Conservation (phyloP, 2,888 invertebrate genomes). For the Boloria selene region DNA sequence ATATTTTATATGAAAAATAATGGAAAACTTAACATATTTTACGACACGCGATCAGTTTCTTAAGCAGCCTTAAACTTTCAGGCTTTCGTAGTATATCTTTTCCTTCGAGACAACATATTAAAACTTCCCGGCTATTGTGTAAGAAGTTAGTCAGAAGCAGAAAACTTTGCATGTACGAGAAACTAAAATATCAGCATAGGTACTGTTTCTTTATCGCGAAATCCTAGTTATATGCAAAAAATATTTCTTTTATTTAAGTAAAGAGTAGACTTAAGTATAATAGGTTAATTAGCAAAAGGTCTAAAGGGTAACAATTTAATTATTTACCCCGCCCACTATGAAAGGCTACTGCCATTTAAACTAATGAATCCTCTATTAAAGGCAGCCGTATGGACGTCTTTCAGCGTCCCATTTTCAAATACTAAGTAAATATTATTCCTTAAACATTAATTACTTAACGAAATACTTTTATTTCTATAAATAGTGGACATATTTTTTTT, state of each 20-base stretch:
- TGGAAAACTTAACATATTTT: not conserved
- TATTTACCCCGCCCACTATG: slow-evolving; percentile 10
- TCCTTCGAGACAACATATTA: slow-evolving; percentile 17
- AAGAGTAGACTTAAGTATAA: not conserved
- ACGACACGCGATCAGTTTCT: slow-evolving; percentile 5
- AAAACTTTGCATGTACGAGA: not conserved
- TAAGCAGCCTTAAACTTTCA: slow-evolving; percentile 3
- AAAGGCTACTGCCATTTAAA: slow-evolving; percentile 12
- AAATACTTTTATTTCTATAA: not conserved
- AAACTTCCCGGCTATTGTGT: slow-evolving; percentile 12
- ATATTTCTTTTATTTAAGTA: slow-evolving; percentile 2
- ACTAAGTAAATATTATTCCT: slow-evolving; percentile 12
- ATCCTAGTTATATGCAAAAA: not conserved
- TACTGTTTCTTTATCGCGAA: not conserved
- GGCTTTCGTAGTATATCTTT: slow-evolving; percentile 4
- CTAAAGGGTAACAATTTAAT: slow-evolving; percentile 9
- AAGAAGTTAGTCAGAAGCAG: not conserved
- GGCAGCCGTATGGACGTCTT: slow-evolving; percentile 3
- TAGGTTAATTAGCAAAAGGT: slow-evolving; percentile 8
- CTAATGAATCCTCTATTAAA: slow-evolving; percentile 20
- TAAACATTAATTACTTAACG: not conserved
- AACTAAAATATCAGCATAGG: slow-evolving; percentile 7
- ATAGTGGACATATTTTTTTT: not conserved
- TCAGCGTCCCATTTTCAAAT: slow-evolving; percentile 12
- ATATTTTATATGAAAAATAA: too few relatives aligned